A percentile compares a stretch with the other conserved stretches of the same genome.
These are phyloP conservation scores for Cyclina sinensis DNA, from an alignment of 1,140 invertebrate genomes.

Conservation along the genomic window DNA sequence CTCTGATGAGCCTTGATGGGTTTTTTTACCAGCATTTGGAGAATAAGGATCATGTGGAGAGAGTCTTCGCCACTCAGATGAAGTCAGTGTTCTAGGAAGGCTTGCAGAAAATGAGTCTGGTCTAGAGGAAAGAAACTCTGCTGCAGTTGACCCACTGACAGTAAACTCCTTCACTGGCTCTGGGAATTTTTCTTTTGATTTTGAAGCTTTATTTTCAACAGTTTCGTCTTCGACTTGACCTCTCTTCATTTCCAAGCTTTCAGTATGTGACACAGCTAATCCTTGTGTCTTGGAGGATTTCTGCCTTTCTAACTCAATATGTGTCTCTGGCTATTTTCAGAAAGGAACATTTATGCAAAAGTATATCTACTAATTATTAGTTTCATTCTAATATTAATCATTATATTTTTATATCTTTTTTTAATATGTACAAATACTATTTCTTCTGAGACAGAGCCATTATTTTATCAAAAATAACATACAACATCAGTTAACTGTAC, in stretches of 20 bases:
- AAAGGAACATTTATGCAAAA: no score
- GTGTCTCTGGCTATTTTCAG: no score
- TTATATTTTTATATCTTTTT: no score
- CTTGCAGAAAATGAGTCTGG: slow-evolving; percentile 44
- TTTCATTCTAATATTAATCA: no score
- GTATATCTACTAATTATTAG: no score
- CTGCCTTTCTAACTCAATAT: no score
- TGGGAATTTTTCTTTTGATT: not conserved
- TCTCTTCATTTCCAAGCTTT: not conserved
- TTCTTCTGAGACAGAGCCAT: no score
- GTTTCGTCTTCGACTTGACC: not conserved
- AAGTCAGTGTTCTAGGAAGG: slow-evolving; percentile 44
- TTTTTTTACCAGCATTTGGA: not conserved
- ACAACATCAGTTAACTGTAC: no score
- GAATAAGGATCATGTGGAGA: slow-evolving; percentile 33
- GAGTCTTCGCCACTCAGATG: slow-evolving; percentile 38
- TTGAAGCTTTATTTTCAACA: not conserved
- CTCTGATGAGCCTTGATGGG: not conserved
- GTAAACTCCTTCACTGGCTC: not conserved
- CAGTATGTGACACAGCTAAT: slow-evolving; percentile 3
- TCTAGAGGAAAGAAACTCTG: not conserved
- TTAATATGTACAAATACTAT: no score
- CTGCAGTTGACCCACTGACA: not conserved
- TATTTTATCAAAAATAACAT: no score
- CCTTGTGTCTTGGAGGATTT: not conserved